A percentile compares a stretch with the other conserved stretches of the same genome.
Evolutionary conservation across 2,888 invertebrate species (phyloP).

Genomic region (Hedya salicella): DNA sequence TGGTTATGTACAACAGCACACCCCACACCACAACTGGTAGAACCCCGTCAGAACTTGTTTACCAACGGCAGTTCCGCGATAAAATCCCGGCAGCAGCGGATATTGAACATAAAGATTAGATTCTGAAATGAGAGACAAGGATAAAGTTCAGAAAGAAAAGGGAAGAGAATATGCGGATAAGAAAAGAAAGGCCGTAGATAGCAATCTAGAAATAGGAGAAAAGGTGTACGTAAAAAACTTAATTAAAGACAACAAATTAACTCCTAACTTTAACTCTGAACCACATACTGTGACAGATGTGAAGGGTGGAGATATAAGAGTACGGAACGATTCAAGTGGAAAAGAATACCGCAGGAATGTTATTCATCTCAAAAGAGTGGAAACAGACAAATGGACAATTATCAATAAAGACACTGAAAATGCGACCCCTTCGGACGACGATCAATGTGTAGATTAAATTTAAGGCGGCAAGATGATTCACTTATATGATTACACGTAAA

Average conservation of each 20-base stretch:
- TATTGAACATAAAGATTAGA: background rate
- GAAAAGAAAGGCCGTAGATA: background rate
- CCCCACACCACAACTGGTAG: slow-evolving; percentile 11
- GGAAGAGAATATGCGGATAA: slow-evolving; percentile 13
- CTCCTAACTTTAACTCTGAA: background rate
- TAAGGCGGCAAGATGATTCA: no score
- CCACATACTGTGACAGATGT: background rate
- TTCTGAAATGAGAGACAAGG: background rate
- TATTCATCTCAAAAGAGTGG: slow-evolving; percentile 14
- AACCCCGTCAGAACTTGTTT: slow-evolving; percentile 3
- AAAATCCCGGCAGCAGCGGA: background rate
- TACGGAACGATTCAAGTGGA: slow-evolving; percentile 8
- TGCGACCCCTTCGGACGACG: no score
- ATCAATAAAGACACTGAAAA: no score
- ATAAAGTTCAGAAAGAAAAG: background rate
- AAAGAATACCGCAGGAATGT: slow-evolving; percentile 9
- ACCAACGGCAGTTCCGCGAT: slow-evolving; percentile 6
- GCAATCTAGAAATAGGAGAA: slow-evolving; percentile 1
- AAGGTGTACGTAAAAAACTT: slow-evolving; percentile 18
- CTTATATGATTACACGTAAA: no score
- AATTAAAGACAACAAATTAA: slow-evolving; percentile 1
- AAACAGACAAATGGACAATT: no score
- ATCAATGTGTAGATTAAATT: no score
- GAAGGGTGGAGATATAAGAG: background rate
- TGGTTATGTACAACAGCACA: slow-evolving; percentile 18